Evolutionary conservation across 1,140 invertebrate species (phyloP), one percentile per base, ranked within the genome.

Genomic region (Lanistes nyassanus): DNA sequence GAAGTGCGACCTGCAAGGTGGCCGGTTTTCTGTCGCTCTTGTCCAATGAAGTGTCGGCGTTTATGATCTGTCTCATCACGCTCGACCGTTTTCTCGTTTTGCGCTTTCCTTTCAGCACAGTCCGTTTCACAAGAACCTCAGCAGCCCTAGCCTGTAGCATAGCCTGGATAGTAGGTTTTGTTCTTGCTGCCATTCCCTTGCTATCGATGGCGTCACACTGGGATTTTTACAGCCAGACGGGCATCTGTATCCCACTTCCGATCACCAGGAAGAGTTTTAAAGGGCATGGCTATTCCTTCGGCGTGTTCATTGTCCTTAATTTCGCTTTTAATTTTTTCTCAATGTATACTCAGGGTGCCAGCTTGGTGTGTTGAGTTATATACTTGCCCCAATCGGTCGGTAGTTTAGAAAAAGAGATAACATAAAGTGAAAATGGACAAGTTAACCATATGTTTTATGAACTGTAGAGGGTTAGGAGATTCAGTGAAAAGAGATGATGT

Each of bases 21-120:
- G 84, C 84, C 21, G 86, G 86, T 16, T 73, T 82, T 37, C 66
- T 86, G 16, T 68, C 83, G 1, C 47, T 70, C 5, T 19, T 84
- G 2, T 82, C 82, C 3, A 82, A 72, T 42, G 82, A 85, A 58
- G 77, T 81, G n/a, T 70, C 83, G 11, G 74, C 82, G 2, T 79
- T 77, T 7, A 60, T 82, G 7, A 69, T 85, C n/a, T 76, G 77
- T 51, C 56, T 83, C 0, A 83, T 84, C 62, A 80, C 83, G 6
- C 23, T 81, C 11, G 84, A 85, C 51, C 39, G 84, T 34, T 78
- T 82, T 55, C n/a, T 83, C 0, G 77, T 75, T 16, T 74, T 86
- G 36, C 76, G 81, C 21, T 85, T 80, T 67, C 84, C 85, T 0
- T 83, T 87, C 47, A 74, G 79, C 23, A 51, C 76, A 6, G 11